Evolutionary conservation across 2,888 invertebrate species (phyloP).

Genomic region (Aporophyla lueneburgensis): DNA sequence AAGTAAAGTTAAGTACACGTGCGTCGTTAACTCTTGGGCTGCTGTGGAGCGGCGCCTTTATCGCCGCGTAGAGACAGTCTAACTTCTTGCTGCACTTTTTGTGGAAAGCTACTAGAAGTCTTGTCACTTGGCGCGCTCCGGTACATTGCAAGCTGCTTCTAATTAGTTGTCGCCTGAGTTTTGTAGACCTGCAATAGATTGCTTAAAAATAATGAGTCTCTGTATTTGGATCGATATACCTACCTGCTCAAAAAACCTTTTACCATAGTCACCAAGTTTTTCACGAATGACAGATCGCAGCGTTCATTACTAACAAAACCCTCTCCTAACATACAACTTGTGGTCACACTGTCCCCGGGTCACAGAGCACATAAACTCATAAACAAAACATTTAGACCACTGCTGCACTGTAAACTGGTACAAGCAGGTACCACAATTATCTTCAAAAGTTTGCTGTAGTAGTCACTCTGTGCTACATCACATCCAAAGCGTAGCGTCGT

Average conservation of each 20-base stretch:
- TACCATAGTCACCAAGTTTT: neutral
- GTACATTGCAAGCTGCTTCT: constrained; percentile 25
- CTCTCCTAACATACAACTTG: neutral
- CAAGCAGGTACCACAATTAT: neutral
- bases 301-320: neutral
- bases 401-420: neutral
- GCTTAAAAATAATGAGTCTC: neutral
- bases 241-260: neutral
- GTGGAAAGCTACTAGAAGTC: constrained; percentile 9
- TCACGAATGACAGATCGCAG: neutral
- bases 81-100: constrained; percentile 22
- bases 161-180: constrained; percentile 41
- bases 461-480: neutral
- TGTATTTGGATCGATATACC: neutral
- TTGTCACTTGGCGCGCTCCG: constrained; percentile 7
- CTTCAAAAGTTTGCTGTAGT: constrained; percentile 1
- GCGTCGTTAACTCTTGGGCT: neutral
- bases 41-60: neutral
- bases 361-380: constrained; percentile 3
- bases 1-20: neutral
- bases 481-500: neutral
- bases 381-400: constrained; percentile 22
- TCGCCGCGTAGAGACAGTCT: constrained; percentile 3
- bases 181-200: no score
- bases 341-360: neutral